Evolutionary conservation across 2,888 invertebrate species (phyloP), one percentile per base, ranked within the genome.

Genomic region (Scaptomyza polygonia): DNA sequence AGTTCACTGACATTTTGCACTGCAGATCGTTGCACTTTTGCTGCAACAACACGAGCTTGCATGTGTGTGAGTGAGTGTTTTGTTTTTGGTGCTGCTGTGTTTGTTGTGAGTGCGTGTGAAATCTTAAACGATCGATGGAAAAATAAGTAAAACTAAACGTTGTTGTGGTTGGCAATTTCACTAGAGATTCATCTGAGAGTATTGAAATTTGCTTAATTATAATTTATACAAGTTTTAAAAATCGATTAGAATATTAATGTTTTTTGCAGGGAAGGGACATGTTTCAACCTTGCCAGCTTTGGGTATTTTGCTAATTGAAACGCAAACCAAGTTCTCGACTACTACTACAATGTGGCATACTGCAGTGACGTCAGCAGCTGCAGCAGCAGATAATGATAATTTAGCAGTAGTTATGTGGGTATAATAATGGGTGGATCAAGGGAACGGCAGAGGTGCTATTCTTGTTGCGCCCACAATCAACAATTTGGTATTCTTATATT

Each of bases 1-100:
- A 83, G 89, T 88, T 88, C 89, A 90, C 86, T 90, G 89, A 89
- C 89, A 86, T 88, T 88, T 89, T 72, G 76, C 84, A 77, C 74
- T 83, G 86, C 78, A 79, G 90, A 88, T 86, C 90, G 86, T 88
- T 89, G 89, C 89, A 90, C 90, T 88, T 88, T 87, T 84, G 84
- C 78, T 66, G 68, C 67, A 62, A 58, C 61, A 56, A 52, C 39
- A 39, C 9, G 16, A 16, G 12, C 16, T 39, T 39, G 39, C 39
- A 16, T 42, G 40, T 53, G 29, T 39, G 32, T 51, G 27, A 32
- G 12, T 51, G 7, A 34, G 34, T 12, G 9, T 25, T n/a, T n/a
- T n/a, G 21, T 3, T 21, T 2, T 21, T 21, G 21, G 2, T 25
- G 4, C 5, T 25, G 25, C 5, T 25, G 25, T 25, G 3, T 3